Conservation (phyloP, 2,888 invertebrate genomes). For the Lottia gigantea region DNA sequence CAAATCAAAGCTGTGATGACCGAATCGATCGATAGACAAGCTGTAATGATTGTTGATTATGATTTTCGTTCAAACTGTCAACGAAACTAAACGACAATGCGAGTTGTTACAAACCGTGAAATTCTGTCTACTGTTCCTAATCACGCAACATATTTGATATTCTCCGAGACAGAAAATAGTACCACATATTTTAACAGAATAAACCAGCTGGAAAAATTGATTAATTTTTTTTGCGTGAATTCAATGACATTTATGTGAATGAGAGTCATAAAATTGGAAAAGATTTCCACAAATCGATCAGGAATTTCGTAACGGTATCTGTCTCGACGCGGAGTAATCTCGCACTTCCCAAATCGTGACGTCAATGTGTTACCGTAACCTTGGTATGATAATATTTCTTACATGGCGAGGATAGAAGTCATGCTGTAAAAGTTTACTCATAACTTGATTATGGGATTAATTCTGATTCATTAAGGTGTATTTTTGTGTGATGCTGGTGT, state of each 20-base stretch:
- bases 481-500: slow-evolving; percentile 16
- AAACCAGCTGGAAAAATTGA: too few relatives aligned
- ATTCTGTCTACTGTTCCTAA: slow-evolving; percentile 6
- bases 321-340: slow-evolving; percentile 7
- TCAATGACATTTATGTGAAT: background rate
- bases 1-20: too few relatives aligned
- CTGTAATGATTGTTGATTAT: too few relatives aligned
- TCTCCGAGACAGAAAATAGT: slow-evolving; percentile 12
- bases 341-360: slow-evolving; percentile 16
- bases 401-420: slow-evolving; percentile 17
- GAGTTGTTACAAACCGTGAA: too few relatives aligned
- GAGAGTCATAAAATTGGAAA: too few relatives aligned
- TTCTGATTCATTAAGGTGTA: slow-evolving; percentile 15
- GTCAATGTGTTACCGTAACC: slow-evolving; percentile 24
- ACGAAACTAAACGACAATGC: too few relatives aligned
- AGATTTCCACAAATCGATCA: too few relatives aligned
- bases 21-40: too few relatives aligned
- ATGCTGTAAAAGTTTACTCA: slow-evolving; percentile 19
- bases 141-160: background rate
- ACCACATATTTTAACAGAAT: background rate
- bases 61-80: too few relatives aligned
- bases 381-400: slow-evolving; percentile 23
- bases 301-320: too few relatives aligned
- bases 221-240: background rate
- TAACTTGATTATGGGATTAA: slow-evolving; percentile 15